These are phyloP conservation scores for Sebastes schlegelii DNA, from an alignment of 2,113 vertebrate genomes.

Conservation along the genomic window DNA sequence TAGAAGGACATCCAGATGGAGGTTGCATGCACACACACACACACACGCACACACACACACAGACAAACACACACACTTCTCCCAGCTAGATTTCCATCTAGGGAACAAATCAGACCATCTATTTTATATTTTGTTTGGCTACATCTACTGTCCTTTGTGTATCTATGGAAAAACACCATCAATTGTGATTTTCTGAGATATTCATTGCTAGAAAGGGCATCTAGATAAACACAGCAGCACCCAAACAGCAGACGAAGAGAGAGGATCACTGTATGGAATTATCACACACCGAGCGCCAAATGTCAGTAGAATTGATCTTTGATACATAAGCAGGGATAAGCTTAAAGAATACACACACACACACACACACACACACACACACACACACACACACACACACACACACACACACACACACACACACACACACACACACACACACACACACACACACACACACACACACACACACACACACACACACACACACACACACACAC, in stretches of 20 bases:
- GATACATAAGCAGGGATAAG: not conserved
- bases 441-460: no score
- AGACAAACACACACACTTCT: not conserved
- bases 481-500: no score
- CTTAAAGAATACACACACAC: not conserved
- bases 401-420: no score
- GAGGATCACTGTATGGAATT: not conserved
- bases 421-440: no score
- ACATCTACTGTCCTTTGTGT: not conserved
- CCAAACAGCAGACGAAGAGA: not conserved
- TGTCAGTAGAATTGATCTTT: not conserved
- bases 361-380: no score
- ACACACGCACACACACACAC: not conserved
- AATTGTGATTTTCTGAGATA: not conserved
- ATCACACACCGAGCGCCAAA: not conserved
- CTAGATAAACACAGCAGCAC: not conserved
- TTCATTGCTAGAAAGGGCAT: constrained; percentile 5
- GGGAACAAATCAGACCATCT: not conserved
- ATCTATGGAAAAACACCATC: not conserved
- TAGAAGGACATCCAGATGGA: not conserved
- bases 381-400: no score
- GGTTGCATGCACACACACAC: not conserved
- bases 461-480: no score
- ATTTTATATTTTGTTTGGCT: not conserved
- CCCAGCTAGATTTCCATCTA: not conserved